Percentiles rank a stretch among this genome's conserved stretches.
Conservation (phyloP, 2,888 invertebrate genomes). For the Yponomeuta malinellus region DNA sequence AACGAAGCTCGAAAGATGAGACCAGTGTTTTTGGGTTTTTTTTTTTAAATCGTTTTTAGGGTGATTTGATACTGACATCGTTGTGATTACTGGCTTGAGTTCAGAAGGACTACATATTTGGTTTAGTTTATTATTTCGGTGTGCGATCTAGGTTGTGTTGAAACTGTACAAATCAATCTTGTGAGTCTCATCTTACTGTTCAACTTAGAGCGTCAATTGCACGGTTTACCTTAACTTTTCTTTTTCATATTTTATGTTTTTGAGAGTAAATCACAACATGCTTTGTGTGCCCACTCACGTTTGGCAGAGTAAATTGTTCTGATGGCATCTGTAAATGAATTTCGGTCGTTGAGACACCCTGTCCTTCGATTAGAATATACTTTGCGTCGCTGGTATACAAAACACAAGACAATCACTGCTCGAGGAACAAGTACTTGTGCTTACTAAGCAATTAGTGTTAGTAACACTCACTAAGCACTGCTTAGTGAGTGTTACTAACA, state of each 20-base stretch:
- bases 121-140: background rate
- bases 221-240: constrained; percentile 5
- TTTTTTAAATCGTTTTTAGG: constrained; percentile 17
- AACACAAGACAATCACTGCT: constrained; percentile 21
- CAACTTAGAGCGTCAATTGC: constrained; percentile 5
- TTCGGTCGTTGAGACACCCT: background rate
- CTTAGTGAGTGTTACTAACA: background rate
- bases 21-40: constrained; percentile 23
- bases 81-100: background rate
- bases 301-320: background rate
- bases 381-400: background rate
- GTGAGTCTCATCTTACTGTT: constrained; percentile 10
- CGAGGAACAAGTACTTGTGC: constrained; percentile 16
- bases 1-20: constrained; percentile 45
- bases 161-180: background rate
- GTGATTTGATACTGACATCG: constrained; percentile 7
- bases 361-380: background rate
- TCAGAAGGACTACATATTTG: background rate
- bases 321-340: background rate
- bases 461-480: background rate
- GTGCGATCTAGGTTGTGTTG: background rate
- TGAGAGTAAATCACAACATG: constrained; percentile 4
- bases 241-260: constrained; percentile 10
- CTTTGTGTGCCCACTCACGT: background rate
- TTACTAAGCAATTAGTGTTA: background rate